Conservation (phyloP, 2,888 invertebrate species). For the Drosophila paramelanica region DNA sequence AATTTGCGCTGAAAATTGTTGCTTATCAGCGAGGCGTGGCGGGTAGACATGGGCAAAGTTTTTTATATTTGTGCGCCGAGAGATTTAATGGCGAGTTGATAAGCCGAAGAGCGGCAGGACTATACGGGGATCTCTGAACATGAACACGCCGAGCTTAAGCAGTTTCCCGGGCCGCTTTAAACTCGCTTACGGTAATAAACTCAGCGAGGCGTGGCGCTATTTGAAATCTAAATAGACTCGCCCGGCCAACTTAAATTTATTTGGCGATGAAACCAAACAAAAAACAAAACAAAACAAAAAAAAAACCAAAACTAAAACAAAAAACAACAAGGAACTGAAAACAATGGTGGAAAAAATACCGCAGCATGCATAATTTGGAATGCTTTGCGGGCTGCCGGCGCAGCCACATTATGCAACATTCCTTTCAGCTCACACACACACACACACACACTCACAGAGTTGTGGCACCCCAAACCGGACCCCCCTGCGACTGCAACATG, state of each 20-base stretch:
- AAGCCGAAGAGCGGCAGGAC: slow-evolving; percentile 47
- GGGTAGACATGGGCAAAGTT: slow-evolving; percentile 39
- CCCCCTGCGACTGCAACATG: slow-evolving; percentile 1
- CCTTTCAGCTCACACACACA: slow-evolving; percentile 53
- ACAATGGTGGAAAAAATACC: slow-evolving; percentile 51
- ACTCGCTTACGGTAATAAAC: slow-evolving; percentile 74
- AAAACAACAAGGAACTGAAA: slow-evolving; percentile 36
- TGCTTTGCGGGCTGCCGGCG: slow-evolving; percentile 59
- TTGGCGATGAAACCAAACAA: slow-evolving; percentile 33
- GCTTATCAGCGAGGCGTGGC: slow-evolving; percentile 74
- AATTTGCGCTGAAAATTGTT: slow-evolving; percentile 71
- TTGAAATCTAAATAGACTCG: slow-evolving; percentile 77
- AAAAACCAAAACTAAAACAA: neutral
- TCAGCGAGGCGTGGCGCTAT: slow-evolving; percentile 69
- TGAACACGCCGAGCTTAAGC: neutral
- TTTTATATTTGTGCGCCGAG: slow-evolving; percentile 11
- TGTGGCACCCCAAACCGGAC: neutral
- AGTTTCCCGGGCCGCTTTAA: slow-evolving; percentile 59
- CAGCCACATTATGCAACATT: slow-evolving; percentile 76
- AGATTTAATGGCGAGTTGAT: slow-evolving; percentile 79
- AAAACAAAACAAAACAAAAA: slow-evolving; percentile 16
- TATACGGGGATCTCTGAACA: neutral
- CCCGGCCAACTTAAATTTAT: slow-evolving; percentile 67
- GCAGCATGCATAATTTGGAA: slow-evolving; percentile 73
- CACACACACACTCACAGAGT: slow-evolving; percentile 11